phyloP scores from a whole-genome alignment of 2,113 vertebrate species.

The Tauraco erythrolophus region DNA sequence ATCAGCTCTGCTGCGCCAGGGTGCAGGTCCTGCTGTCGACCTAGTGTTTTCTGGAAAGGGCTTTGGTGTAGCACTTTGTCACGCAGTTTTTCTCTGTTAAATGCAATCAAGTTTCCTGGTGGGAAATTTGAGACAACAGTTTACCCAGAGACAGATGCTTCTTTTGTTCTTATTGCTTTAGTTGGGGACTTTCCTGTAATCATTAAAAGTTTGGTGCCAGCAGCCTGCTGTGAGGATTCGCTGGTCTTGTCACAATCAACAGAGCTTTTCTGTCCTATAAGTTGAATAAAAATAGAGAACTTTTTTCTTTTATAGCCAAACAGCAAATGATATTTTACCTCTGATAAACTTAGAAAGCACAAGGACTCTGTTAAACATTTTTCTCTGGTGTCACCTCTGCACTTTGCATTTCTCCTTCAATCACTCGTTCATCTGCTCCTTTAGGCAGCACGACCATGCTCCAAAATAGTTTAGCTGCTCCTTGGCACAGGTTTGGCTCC shows the following conservation, averaged over 20 bases:
- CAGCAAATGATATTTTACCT: background rate
- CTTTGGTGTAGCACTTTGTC: background rate
- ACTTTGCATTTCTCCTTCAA: background rate
- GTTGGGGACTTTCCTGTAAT: background rate
- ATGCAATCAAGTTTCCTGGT: background rate
- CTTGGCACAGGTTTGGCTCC: background rate
- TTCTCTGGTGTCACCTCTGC: background rate
- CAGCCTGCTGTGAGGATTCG: background rate
- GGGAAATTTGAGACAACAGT: background rate
- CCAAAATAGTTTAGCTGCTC: background rate
- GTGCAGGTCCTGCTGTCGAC: rapidly evolving
- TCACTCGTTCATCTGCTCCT: background rate
- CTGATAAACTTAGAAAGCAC: background rate
- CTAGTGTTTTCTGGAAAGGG: background rate
- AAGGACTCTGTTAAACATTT: background rate
- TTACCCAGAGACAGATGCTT: background rate
- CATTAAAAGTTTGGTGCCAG: background rate
- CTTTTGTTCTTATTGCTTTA: background rate
- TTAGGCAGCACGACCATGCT: rapidly evolving
- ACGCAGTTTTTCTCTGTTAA: background rate
- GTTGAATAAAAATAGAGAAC: background rate
- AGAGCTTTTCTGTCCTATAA: background rate
- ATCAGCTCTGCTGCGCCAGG: rapidly evolving
- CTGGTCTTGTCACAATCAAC: background rate
- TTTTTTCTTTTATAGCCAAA: background rate